Base-by-base conservation (phyloP, 37 sponge, comb jelly and placozoan species). In the Agelas oroides region DNA sequence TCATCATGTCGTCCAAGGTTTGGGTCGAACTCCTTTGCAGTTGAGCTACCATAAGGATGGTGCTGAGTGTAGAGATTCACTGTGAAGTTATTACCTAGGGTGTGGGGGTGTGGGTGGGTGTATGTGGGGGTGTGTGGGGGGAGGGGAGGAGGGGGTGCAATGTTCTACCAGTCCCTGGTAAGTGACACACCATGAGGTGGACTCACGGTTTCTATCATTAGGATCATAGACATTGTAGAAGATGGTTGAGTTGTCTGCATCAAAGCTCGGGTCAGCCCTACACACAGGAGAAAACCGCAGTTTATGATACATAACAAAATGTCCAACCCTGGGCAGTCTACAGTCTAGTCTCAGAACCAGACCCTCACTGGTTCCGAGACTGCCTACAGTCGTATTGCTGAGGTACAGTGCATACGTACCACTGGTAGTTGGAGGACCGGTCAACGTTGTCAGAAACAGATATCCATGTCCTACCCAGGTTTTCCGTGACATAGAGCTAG, bases 201-300 rank as follows among this genome's bases (percentile, higher is more conserved):
- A 78, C 65, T 69, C 46, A 76, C 80, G 62, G 18, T 55, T 46
- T 41, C 8, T 0, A 21, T 83, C 71, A 71, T 1, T 33, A 34
- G 84, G 73, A 78, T 83, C 65, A 56, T 89, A 82, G 16, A 73
- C 64, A 55, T 81, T 91, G 70, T 82, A 91, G 40, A 76, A 90
- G 67, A 74, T 53, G 0, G 67, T 46, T 1, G 63, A 30, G 17
- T 23, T 19, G 28, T 57, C 52, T 34, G 12, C 71, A n/a, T 71
- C 58, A 70, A 56, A 63, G 11, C 59, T 30, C 30, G 85, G 78
- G 30, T 80, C 70, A 34, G 79, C 89, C 89, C 89, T 89, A 71
- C 25, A 67, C 28, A 27, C 27, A 61, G 5, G 32, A 33, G 34
- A 32, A 17, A 79, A n/a, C n/a, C n/a, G n/a, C n/a, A n/a, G n/a